Evolutionary conservation across 2,888 invertebrate species (phyloP).

Genomic region (Caenorhabditis afra): DNA sequence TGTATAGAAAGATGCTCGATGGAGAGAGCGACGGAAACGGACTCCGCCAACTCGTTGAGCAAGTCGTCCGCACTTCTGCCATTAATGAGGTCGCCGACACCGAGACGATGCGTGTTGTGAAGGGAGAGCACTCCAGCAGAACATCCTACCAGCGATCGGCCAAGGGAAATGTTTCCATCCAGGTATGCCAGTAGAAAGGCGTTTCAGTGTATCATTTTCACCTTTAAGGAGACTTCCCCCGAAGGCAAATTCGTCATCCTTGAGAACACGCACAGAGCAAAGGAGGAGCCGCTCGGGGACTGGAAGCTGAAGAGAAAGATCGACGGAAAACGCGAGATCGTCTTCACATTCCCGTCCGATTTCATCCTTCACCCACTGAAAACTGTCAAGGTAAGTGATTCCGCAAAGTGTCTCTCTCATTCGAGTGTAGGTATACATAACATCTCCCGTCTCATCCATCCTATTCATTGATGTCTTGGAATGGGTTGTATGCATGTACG

Average conservation of each 20-base stretch:
- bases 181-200: slow-evolving; percentile 36
- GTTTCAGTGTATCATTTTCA: not conserved
- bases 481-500: slow-evolving; percentile 20
- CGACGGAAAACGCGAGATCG: slow-evolving; percentile 80
- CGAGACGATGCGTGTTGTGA: slow-evolving; percentile 73
- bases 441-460: not conserved
- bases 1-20: slow-evolving; percentile 83
- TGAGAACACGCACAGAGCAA: slow-evolving; percentile 71
- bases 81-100: slow-evolving; percentile 77
- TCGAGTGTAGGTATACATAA: not conserved
- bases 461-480: slow-evolving; percentile 7
- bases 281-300: slow-evolving; percentile 80
- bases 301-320: slow-evolving; percentile 81
- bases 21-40: slow-evolving; percentile 83
- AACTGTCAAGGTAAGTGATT: slow-evolving; percentile 67
- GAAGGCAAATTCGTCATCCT: slow-evolving; percentile 82
- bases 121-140: slow-evolving; percentile 82
- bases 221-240: slow-evolving; percentile 81
- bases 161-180: slow-evolving; percentile 82
- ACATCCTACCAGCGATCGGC: slow-evolving; percentile 83
- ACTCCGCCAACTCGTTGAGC: slow-evolving; percentile 80
- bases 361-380: slow-evolving; percentile 73
- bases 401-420: not conserved
- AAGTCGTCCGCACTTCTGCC: slow-evolving; percentile 79
- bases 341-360: slow-evolving; percentile 75